phyloP scores from a whole-genome alignment of 2,113 vertebrate species.

The Myotis lucifugus region DNA sequence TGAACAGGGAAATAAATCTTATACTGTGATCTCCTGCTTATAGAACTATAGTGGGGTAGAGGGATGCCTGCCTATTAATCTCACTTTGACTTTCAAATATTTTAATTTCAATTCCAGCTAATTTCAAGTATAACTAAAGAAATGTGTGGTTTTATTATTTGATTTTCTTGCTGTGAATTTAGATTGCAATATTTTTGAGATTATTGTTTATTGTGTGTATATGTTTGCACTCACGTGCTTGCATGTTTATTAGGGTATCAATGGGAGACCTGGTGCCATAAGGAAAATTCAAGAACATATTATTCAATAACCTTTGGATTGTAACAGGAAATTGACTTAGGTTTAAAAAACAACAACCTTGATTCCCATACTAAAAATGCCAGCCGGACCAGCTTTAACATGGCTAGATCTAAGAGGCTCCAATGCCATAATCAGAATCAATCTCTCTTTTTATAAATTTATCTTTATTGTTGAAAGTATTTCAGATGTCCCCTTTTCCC shows the following conservation, averaged over 20 bases:
- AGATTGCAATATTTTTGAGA: not conserved
- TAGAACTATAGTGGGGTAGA: not conserved
- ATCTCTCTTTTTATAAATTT: not conserved
- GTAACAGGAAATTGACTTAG: not conserved
- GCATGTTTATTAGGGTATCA: not conserved
- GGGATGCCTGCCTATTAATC: not conserved
- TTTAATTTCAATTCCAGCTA: not conserved
- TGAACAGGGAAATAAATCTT: constrained; percentile 28
- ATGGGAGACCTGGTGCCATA: not conserved
- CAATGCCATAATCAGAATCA: not conserved
- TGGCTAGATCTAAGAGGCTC: not conserved
- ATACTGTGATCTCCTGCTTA: not conserved
- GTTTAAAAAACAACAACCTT: not conserved
- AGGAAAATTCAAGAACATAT: constrained; percentile 11
- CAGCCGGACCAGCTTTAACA: constrained; percentile 1
- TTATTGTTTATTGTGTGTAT: not conserved
- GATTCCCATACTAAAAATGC: not conserved
- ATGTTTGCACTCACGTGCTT: no score
- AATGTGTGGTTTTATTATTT: not conserved
- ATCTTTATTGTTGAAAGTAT: no score
- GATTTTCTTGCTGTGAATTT: not conserved
- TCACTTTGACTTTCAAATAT: constrained; percentile 39
- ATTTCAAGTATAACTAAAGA: not conserved
- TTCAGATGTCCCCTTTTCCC: no score
- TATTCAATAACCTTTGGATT: not conserved